Conservation (phyloP, 2,888 invertebrate genomes). For the Sphaerophoria taeniata region DNA sequence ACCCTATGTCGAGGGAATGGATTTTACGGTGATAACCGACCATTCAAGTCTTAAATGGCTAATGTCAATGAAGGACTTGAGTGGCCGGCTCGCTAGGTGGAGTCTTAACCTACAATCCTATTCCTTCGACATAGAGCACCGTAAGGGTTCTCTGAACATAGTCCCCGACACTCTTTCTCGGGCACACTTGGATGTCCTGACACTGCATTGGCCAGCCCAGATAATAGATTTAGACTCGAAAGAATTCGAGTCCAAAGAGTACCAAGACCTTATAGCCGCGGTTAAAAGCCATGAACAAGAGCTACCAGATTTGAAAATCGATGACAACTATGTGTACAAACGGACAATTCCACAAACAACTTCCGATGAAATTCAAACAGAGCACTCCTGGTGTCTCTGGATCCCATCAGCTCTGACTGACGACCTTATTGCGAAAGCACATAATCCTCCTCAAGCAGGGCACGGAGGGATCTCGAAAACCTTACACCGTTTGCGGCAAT, state of each 20-base stretch:
- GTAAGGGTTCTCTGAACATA: too few species aligned
- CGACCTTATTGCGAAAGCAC: conserved; percentile 11
- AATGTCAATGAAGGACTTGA: too few species aligned
- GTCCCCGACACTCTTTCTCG: too few species aligned
- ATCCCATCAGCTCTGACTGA: conserved; percentile 25
- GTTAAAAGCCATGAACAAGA: background rate
- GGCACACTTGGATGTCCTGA: background rate
- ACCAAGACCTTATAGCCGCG: background rate
- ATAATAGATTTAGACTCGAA: background rate
- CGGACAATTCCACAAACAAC: background rate
- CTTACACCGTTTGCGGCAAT: conserved; percentile 1
- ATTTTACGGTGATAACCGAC: too few species aligned
- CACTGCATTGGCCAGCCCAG: conserved; percentile 7
- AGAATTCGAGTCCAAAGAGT: background rate
- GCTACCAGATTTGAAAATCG: conserved; percentile 23
- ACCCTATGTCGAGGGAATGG: conserved; percentile 6
- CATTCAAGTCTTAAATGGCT: too few species aligned
- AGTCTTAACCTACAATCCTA: too few species aligned
- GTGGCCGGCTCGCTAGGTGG: too few species aligned
- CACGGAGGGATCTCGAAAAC: conserved; percentile 49
- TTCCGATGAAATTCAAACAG: background rate
- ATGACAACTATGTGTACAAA: conserved; percentile 25
- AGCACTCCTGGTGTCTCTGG: conserved; percentile 36
- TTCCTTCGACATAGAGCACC: too few species aligned
- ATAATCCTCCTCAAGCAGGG: conserved; percentile 25